phyloP scores from a whole-genome alignment of 2,113 vertebrate genomes.

The Halichoerus grypus region DNA sequence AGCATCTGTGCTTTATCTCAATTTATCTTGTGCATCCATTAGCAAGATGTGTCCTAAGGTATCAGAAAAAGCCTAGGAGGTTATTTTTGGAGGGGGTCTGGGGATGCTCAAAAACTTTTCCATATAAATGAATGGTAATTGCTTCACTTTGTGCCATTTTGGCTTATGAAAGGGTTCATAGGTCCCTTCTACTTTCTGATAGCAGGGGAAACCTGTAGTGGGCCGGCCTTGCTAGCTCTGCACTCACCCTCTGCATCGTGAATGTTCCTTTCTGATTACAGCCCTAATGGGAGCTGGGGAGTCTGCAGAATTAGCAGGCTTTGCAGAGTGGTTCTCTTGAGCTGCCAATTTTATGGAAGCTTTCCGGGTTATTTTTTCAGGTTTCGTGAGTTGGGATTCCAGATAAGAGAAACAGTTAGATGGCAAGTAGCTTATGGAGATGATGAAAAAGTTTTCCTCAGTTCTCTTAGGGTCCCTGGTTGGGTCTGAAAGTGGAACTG shows the following conservation, averaged over 20 bases:
- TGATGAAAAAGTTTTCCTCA: background rate
- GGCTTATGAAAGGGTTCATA: background rate
- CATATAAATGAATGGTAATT: background rate
- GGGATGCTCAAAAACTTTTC: background rate
- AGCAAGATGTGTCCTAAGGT: background rate
- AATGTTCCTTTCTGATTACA: background rate
- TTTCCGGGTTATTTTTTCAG: background rate
- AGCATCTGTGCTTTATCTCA: background rate
- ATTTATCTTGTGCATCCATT: background rate
- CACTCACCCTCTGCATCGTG: fast-evolving
- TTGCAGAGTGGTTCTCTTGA: background rate
- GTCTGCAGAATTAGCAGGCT: background rate
- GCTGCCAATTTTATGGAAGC: background rate
- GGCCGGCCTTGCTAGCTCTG: fast-evolving
- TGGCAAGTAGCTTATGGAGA: background rate
- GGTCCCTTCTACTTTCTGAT: background rate
- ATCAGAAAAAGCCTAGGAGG: background rate
- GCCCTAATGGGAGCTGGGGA: background rate
- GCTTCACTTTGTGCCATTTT: background rate
- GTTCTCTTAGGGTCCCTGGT: background rate
- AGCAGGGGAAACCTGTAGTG: background rate
- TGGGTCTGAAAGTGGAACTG: background rate
- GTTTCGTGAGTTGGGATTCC: background rate
- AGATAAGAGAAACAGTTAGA: background rate
- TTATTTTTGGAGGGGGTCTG: background rate